phyloP scores from a whole-genome alignment of 2,888 invertebrate species.

The Netelia virgata region DNA sequence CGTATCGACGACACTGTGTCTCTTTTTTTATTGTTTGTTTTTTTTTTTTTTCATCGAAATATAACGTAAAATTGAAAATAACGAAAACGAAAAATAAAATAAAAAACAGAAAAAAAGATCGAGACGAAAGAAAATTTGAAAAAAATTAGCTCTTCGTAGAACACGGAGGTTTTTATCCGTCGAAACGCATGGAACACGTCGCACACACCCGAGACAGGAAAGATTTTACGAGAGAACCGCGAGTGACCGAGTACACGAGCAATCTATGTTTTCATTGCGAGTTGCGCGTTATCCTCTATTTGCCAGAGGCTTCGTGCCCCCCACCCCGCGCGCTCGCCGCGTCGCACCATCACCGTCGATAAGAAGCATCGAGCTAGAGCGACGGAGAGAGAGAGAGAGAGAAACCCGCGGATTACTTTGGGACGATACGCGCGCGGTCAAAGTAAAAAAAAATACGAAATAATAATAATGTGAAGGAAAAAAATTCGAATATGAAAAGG shows the following conservation, averaged over 20 bases:
- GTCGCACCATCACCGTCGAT: slow-evolving; percentile 32
- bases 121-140: too few species aligned
- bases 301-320: slow-evolving; percentile 22
- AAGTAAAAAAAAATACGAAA: slow-evolving; percentile 25
- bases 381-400: slow-evolving; percentile 9
- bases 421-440: slow-evolving; percentile 20
- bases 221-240: neutral
- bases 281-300: slow-evolving; percentile 47
- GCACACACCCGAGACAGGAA: neutral
- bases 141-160: neutral
- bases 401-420: slow-evolving; percentile 25
- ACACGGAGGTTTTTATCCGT: too few species aligned
- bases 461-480: neutral
- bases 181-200: too few species aligned
- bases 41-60: neutral
- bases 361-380: slow-evolving; percentile 23
- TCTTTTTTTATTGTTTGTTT: neutral
- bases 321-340: neutral
- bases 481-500: too few species aligned
- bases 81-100: neutral
- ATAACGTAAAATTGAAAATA: neutral
- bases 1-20: too few species aligned
- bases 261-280: slow-evolving; percentile 45
- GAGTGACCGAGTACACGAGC: slow-evolving; percentile 2
- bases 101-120: too few species aligned